Percentiles rank a stretch among this genome's conserved stretches.
phyloP scores from a whole-genome alignment of 1,140 invertebrate genomes.

The Tachypleus tridentatus region DNA sequence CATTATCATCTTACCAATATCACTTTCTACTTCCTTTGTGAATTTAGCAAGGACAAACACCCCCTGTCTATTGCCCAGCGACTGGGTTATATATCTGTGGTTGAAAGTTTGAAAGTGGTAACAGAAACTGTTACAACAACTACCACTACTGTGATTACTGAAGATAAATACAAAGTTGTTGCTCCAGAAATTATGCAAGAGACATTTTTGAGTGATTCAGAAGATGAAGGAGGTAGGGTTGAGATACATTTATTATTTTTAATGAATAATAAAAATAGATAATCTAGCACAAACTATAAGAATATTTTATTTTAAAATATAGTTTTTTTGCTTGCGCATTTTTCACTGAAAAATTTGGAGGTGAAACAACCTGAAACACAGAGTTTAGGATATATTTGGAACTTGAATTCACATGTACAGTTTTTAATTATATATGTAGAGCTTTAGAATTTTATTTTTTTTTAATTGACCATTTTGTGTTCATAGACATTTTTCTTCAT shows the following conservation, averaged over 20 bases:
- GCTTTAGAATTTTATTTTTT: too few relatives aligned
- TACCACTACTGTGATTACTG: slow-evolving; percentile 51
- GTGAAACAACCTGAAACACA: too few relatives aligned
- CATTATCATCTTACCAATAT: too few relatives aligned
- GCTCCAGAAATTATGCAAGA: slow-evolving; percentile 98
- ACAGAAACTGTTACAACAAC: slow-evolving; percentile 65
- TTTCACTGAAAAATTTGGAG: too few relatives aligned
- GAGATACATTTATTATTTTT: not conserved
- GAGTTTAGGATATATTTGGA: too few relatives aligned
- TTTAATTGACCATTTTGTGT: too few relatives aligned
- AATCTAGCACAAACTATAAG: too few relatives aligned
- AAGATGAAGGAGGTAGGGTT: slow-evolving; percentile 89
- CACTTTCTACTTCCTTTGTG: too few relatives aligned
- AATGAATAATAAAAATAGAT: not conserved
- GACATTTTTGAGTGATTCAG: slow-evolving; percentile 96
- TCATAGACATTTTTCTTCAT: too few relatives aligned
- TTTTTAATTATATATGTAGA: not conserved
- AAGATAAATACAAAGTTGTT: slow-evolving; percentile 95
- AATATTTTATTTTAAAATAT: too few relatives aligned
- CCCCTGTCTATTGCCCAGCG: slow-evolving; percentile 94
- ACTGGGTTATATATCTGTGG: slow-evolving; percentile 95
- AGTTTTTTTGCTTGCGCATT: too few relatives aligned
- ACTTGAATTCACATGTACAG: not conserved
- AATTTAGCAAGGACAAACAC: slow-evolving; percentile 72
- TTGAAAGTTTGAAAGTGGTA: slow-evolving; percentile 90